These are phyloP conservation scores for Phengaris arion DNA, from an alignment of 2,888 invertebrate species.

Conservation along the genomic window DNA sequence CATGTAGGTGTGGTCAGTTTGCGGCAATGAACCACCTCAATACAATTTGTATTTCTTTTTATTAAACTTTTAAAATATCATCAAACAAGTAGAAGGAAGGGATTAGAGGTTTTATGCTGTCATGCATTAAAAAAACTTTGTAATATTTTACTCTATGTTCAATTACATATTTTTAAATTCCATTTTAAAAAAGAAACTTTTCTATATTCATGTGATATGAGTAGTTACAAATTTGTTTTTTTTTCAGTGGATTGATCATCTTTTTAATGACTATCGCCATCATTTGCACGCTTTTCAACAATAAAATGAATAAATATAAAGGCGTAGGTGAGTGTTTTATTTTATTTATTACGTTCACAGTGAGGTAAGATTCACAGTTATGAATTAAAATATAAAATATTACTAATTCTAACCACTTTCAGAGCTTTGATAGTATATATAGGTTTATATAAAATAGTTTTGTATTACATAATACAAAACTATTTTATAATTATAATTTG, in stretches of 20 bases:
- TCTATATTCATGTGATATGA: background rate
- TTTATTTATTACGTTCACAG: background rate
- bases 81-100: no score
- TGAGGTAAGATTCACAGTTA: background rate
- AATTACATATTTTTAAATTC: no score
- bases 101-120: no score
- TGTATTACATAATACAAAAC: no score
- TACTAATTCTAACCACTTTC: no score
- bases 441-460: no score
- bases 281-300: slow-evolving; percentile 54
- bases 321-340: slow-evolving; percentile 30
- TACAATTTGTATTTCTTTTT: background rate
- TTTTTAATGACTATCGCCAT: slow-evolving; percentile 44
- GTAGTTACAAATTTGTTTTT: background rate
- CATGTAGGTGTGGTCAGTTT: background rate
- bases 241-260: slow-evolving; percentile 46
- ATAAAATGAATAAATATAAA: slow-evolving; percentile 23
- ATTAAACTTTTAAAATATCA: background rate
- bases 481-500: no score
- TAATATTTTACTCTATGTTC: no score
- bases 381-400: background rate
- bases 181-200: background rate
- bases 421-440: no score
- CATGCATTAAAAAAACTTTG: no score
- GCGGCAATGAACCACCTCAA: background rate